Percentiles rank a stretch among this genome's conserved stretches.
phyloP scores from a whole-genome alignment of 1,140 invertebrate species.

The Ips nitidus region DNA sequence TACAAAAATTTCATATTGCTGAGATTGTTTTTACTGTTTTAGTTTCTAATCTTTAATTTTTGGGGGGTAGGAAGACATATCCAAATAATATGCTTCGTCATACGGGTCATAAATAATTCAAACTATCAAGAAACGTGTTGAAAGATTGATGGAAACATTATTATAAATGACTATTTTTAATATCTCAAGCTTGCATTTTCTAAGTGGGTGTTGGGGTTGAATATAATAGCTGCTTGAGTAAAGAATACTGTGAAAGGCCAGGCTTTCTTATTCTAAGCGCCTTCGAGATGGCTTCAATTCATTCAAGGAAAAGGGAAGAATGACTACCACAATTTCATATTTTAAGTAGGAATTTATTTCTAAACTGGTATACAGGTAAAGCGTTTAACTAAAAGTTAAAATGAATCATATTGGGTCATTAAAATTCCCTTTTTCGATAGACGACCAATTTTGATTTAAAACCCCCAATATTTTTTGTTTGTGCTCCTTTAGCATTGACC shows the following conservation, averaged over 20 bases:
- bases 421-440: no score
- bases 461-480: no score
- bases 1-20: not conserved
- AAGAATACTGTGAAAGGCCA: slow-evolving; percentile 3
- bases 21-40: not conserved
- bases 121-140: slow-evolving; percentile 32
- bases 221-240: slow-evolving; percentile 10
- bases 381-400: no score
- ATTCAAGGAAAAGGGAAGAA: no score
- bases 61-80: not conserved
- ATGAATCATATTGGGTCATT: no score
- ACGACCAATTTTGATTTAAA: no score
- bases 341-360: no score
- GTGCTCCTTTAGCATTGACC: not conserved
- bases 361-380: no score
- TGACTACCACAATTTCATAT: no score
- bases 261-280: no score
- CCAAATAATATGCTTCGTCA: slow-evolving; percentile 27
- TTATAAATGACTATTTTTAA: slow-evolving; percentile 35
- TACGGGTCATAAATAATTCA: slow-evolving; percentile 32
- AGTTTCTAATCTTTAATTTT: not conserved
- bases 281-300: no score
- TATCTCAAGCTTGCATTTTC: slow-evolving; percentile 17
- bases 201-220: slow-evolving; percentile 13
- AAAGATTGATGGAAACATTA: slow-evolving; percentile 33